These are phyloP conservation scores for Girardia tigrina DNA, from an alignment of 2,888 invertebrate genomes.

Conservation along the genomic window DNA sequence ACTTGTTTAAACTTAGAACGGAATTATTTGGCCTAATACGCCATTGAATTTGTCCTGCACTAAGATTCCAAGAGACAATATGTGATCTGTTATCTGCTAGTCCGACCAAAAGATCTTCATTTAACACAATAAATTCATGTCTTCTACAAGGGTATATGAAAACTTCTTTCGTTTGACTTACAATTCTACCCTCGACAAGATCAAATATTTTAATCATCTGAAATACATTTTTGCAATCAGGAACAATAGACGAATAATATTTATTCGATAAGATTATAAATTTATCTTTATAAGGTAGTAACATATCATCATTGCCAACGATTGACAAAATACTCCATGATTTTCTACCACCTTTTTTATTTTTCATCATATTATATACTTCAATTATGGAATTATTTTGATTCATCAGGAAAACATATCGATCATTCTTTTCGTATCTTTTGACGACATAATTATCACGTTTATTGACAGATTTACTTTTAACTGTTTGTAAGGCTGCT, in stretches of 20 bases:
- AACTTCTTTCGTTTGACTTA: conserved; percentile 41
- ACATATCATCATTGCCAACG: background rate
- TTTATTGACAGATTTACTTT: background rate
- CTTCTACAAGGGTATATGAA: conserved; percentile 44
- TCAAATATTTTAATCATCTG: conserved; percentile 44
- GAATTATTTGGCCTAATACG: background rate
- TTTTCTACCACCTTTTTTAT: background rate
- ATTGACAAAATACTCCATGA: background rate
- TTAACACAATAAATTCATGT: conserved; percentile 45
- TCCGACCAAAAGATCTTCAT: conserved; percentile 43
- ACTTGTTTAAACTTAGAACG: background rate
- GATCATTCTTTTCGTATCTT: background rate
- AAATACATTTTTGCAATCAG: conserved; percentile 41
- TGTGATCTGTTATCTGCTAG: conserved; percentile 45
- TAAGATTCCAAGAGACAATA: conserved; percentile 45
- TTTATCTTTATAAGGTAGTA: background rate
- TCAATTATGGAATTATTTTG: background rate
- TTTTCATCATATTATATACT: background rate
- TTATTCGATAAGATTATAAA: background rate
- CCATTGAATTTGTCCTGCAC: conserved; percentile 38
- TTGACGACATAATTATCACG: background rate
- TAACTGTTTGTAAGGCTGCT: conserved; percentile 39
- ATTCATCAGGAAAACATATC: background rate
- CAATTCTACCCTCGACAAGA: conserved; percentile 38
- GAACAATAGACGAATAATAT: conserved; percentile 3